Conservation (phyloP, 2,888 invertebrate species). For the Drosophila cyrtoloma region DNA sequence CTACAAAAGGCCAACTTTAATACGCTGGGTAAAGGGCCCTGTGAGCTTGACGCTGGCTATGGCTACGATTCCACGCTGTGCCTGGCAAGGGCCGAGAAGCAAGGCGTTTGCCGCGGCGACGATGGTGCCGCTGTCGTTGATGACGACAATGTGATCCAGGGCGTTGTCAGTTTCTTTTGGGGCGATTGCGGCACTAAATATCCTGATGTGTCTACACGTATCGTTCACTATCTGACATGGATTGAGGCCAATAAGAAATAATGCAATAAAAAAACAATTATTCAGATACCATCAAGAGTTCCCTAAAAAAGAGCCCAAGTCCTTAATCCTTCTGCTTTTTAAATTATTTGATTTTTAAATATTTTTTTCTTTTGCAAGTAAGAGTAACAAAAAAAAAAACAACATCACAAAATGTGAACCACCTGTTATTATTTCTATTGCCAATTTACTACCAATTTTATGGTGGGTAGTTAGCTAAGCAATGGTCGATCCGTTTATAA, state of each 20-base stretch:
- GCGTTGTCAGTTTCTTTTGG: slow-evolving; percentile 75
- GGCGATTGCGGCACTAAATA: slow-evolving; percentile 79
- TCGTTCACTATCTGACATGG: slow-evolving; percentile 75
- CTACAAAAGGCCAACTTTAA: slow-evolving; percentile 75
- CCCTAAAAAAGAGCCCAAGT: not conserved
- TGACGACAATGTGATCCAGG: slow-evolving; percentile 67
- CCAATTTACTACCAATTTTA: slow-evolving; percentile 26
- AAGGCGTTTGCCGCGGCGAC: slow-evolving; percentile 83
- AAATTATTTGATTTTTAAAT: slow-evolving; percentile 26
- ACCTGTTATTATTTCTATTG: slow-evolving; percentile 26
- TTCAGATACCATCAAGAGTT: not conserved
- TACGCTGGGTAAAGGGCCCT: slow-evolving; percentile 59
- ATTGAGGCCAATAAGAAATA: slow-evolving; percentile 55
- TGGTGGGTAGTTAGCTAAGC: not conserved
- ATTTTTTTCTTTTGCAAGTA: slow-evolving; percentile 66
- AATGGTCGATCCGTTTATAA: slow-evolving; percentile 20
- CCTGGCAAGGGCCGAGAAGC: slow-evolving; percentile 63
- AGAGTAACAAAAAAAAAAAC: not conserved
- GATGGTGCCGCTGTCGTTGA: slow-evolving; percentile 80
- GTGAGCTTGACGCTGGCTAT: slow-evolving; percentile 73
- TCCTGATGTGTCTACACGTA: slow-evolving; percentile 80
- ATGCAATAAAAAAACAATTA: not conserved
- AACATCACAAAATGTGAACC: not conserved
- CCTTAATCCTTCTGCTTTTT: not conserved
- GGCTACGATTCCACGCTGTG: slow-evolving; percentile 78